A percentile compares a stretch with the other conserved stretches of the same genome.
Conservation (phyloP, 2,888 invertebrate species). For the Acrobasis suavella region DNA sequence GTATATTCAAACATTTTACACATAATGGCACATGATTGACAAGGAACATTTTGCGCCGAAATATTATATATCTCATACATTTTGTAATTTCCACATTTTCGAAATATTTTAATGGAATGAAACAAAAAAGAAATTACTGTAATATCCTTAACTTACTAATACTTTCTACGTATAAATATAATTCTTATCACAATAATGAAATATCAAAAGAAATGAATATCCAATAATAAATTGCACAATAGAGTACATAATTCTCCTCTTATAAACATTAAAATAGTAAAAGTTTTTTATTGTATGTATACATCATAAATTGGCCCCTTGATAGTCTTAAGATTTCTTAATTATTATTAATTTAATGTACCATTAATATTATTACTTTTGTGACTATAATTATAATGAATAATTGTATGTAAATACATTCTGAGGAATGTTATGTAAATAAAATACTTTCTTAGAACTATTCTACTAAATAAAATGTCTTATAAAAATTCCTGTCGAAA, state of each 20-base stretch:
- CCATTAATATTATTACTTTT: neutral
- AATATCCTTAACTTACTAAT: conserved; percentile 1
- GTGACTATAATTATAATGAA: neutral
- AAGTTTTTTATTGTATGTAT: neutral
- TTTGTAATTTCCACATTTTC: neutral
- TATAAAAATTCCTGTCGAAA: neutral
- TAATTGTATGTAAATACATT: neutral
- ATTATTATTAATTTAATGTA: neutral
- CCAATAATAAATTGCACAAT: conserved; percentile 11
- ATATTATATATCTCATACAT: conserved; percentile 1
- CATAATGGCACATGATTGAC: conserved; percentile 34
- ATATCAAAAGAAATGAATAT: conserved; percentile 12
- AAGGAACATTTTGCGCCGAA: conserved; percentile 30
- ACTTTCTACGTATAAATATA: conserved; percentile 18
- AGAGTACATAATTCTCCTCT: neutral
- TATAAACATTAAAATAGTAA: neutral
- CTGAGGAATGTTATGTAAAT: neutral
- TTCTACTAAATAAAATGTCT: neutral
- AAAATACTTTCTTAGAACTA: neutral
- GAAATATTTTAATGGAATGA: neutral
- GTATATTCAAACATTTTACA: neutral
- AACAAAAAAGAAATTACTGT: neutral
- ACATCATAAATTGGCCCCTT: conserved; percentile 1
- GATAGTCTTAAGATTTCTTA: neutral
- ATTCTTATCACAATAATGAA: conserved; percentile 22